Evolutionary conservation across 2,797 vertebrate species (phyloP).

Genomic region (Steatocranus sp.): DNA sequence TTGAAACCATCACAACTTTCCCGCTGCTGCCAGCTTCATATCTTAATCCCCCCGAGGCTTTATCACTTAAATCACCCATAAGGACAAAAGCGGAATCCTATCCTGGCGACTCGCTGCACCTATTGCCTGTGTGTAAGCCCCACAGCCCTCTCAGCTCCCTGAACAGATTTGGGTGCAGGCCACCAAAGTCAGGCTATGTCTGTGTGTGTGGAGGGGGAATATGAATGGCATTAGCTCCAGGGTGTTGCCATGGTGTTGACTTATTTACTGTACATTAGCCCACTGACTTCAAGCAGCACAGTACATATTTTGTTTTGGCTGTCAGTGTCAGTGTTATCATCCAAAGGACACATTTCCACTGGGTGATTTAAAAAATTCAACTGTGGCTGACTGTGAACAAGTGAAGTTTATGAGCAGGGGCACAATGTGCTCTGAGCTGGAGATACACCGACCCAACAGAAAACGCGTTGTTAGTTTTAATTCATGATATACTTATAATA

Average conservation of each 20-base stretch:
- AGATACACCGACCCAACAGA: neutral
- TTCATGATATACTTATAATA: neutral
- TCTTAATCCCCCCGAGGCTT: conserved; percentile 23
- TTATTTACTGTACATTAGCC: conserved; percentile 67
- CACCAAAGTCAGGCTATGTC: conserved; percentile 11
- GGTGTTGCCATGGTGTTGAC: conserved; percentile 65
- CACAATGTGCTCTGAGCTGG: neutral
- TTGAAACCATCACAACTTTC: neutral
- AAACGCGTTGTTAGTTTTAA: neutral
- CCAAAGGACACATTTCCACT: conserved; percentile 57
- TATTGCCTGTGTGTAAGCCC: neutral
- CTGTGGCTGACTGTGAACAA: neutral
- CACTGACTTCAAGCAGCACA: conserved; percentile 54
- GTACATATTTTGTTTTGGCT: conserved; percentile 19
- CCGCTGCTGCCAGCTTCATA: neutral
- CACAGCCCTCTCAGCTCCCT: conserved; percentile 18
- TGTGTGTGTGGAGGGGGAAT: conserved; percentile 6
- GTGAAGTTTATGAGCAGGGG: neutral
- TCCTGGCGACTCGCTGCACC: conserved; percentile 8
- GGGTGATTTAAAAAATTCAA: conserved; percentile 35
- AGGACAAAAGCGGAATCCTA: conserved; percentile 29
- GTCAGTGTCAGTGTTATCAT: conserved; percentile 56
- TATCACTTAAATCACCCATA: conserved; percentile 43
- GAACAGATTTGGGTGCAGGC: conserved; percentile 40
- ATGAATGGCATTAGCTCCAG: conserved; percentile 50